Evolutionary conservation across 2,113 vertebrate species (phyloP), one percentile per base, ranked within the genome.

Genomic region (Engystomops pustulosus): DNA sequence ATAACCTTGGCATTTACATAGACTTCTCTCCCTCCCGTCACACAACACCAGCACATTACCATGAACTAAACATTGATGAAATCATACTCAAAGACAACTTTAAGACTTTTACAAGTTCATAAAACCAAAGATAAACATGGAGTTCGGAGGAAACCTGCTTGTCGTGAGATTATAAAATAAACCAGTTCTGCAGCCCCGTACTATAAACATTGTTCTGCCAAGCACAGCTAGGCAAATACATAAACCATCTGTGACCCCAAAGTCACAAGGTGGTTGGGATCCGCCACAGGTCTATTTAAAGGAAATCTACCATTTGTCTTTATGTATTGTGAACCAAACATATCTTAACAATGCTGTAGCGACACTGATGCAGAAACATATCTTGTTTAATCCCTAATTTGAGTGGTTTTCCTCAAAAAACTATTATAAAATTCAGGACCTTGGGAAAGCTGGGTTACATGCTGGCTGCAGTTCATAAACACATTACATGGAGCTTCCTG

Each of bases 71-170:
- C 18, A 17, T 36, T 12, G n/a, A 41, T 6, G 10, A 60, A 60
- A 78, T n/a, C n/a, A 78, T 53, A 60, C 20, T 12, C 34, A 53
- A 58, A 25, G 53, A 41, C 51, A 78, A 38, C 34, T 36, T 58
- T n/a, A 30, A 51, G 38, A 45, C 51, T 18, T 77, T 77, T 55
- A 55, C 51, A 78, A 17, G 34, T 38, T 30, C 30, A 78, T 78
- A 78, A 78, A 78, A 78, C 6, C 32, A 25, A n/a, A 78, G 32
- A 78, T 78, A 78, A 78, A 78, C 75, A 58, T 53, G 30, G 34
- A 78, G 75, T 78, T 78, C 58, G 1, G n/a, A 36, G 74, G 15
- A 76, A 51, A 76, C 47, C 32, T 55, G 70, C 41, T 53, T 76
- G 74, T 76, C 74, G 55, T 53, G 34, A 78, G 32, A 23, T 11